Evolutionary conservation across 2,113 vertebrate genomes (phyloP), one percentile per base, ranked within the genome.

Genomic region (Porphyrio hochstetteri): DNA sequence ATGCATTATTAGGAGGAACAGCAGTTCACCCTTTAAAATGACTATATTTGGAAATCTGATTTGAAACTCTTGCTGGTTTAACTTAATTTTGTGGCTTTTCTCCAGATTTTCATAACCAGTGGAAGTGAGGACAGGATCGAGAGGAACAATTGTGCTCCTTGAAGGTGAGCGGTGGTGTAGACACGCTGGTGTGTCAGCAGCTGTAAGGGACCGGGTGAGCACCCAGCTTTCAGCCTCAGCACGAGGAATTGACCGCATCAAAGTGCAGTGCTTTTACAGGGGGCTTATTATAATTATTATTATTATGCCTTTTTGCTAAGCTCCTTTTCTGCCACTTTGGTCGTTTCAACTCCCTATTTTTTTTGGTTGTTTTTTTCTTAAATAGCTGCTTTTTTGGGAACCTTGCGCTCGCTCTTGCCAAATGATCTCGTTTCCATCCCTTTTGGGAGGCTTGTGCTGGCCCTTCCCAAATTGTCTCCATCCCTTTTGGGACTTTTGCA

Each of bases 21-120:
- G 56, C 81, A 71, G 55, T 89, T 94, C 74, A 33, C 74, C 29
- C 88, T 94, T 94, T 90, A 86, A 96, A 94, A 96, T 96, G 1
- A 90, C 96, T 96, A 93, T 95, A 97, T 96, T 97, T 92, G 93
- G 93, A 93, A 93, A 87, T 93, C 53, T 89, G 69, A 76, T 65
- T 92, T 86, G 33, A 93, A 95, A 95, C 69, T 76, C 53, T 10
- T 2, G 9, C 81, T 87, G 91, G 82, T 91, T 96, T 96, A 94
- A 92, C 82, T 95, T 91, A 82, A 92, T 92, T 96, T 94, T 93
- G 83, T 96, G 96, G 96, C 88, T 75, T 95, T 96, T 91, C 86
- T 95, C 95, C 96, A 95, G 90, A 61, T 90, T 93, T 91, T 89
- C 59, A 50, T 76, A 65, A 55, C 25, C 65, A 48, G 86, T 60